Evolutionary conservation across 2,797 vertebrate species (phyloP).

Genomic region (Odontamblyopus rebecca): DNA sequence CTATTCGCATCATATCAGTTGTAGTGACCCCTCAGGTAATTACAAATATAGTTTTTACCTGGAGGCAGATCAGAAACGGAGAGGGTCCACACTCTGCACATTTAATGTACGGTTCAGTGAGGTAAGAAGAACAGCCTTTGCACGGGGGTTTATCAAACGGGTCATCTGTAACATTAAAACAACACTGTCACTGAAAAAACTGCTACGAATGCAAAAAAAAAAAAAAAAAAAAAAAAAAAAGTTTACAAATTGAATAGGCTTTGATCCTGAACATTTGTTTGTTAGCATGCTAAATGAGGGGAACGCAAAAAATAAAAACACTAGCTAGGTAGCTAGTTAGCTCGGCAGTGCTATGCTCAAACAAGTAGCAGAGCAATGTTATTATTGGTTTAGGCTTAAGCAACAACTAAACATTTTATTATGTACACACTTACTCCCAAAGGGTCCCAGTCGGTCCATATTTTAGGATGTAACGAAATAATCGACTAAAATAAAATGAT

Average conservation of each 20-base stretch:
- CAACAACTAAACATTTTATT: too few species aligned
- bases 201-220: neutral
- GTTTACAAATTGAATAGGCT: too few species aligned
- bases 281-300: neutral
- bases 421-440: conserved; percentile 71
- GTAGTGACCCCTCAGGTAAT: neutral
- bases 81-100: conserved; percentile 96
- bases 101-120: conserved; percentile 95
- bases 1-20: neutral
- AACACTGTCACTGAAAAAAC: neutral
- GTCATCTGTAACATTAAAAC: conserved; percentile 79
- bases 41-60: conserved; percentile 73
- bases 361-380: neutral
- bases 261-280: too few species aligned
- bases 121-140: conserved; percentile 91
- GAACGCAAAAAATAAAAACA: neutral
- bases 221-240: neutral
- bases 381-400: neutral
- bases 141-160: conserved; percentile 93
- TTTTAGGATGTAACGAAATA: conserved; percentile 10
- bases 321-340: conserved; percentile 25
- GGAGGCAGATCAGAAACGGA: conserved; percentile 92
- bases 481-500: conserved; percentile 5
- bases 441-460: conserved; percentile 79
- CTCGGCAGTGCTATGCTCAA: conserved; percentile 2